Base-by-base conservation (phyloP, 2,113 vertebrate genomes). In the Chunga burmeisteri region DNA sequence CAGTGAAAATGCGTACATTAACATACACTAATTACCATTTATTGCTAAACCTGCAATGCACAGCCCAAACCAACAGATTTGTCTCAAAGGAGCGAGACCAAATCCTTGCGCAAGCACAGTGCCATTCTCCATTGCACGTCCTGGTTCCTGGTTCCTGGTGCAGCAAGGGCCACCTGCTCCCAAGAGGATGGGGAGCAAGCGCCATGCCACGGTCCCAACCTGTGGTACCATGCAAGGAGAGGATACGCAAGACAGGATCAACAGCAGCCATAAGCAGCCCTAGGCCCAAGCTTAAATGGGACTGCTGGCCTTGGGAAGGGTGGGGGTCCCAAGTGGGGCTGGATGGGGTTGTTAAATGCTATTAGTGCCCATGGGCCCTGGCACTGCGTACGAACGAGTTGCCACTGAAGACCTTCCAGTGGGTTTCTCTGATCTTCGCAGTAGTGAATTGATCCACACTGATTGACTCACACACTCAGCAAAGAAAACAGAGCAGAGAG, bases 301-400 rank as follows among this genome's bases (percentile, higher is more conserved):
- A 52, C 20, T 81, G 22, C 38, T 77, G 63, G 74, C 26, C 46
- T 16, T 22, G 16, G 25, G 49, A 38, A 36, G 30, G 13, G 14
- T 27, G n/a, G 21, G 21, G 18, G 12, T 52, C 36, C 22, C 16
- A 17, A 19, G 11, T 22, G 36, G n/a, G 36, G 21, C 52, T 67
- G 47, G 11, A 1, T 58, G 52, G 34, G 12, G 6, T 38, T 50
- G 17, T 42, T 82, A 73, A 73, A 78, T 19, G 20, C 26, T 30
- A 0, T 30, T 8, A 42, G n/a, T 65, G 44, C 8, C 18, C 2
- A 0, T 1, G 3, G 16, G 42, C 11, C 10, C 49, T 72, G 62
- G 22, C 17, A 36, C 18, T 44, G 30, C 3, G 2, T 65, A 26
- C 1, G 0, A 59, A 16, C 0, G 2, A 67, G n/a, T 40, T 0